Base-by-base conservation (phyloP, 2,113 vertebrate genomes). In the Rynchops niger region DNA sequence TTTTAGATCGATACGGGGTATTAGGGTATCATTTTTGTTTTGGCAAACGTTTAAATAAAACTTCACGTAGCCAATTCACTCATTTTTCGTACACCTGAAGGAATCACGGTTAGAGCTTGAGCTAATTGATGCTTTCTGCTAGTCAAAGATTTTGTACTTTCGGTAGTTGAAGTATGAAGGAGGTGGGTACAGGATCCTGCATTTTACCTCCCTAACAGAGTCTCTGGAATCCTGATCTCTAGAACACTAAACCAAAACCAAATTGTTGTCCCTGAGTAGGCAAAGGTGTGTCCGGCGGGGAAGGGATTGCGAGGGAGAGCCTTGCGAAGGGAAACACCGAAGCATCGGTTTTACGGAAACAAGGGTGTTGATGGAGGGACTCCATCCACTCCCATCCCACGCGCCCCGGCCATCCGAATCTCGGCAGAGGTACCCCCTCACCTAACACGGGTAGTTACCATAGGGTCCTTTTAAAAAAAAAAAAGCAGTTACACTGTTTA, bases 381-480 rank as follows among this genome's bases (percentile, higher is more conserved):
- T 88, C 76, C 73, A 7, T 90, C 62, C 52, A 4, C 66, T 83
- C 19, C 77, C 63, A 71, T 77, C 73, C 59, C 55, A 36, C 0
- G 0, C 83, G 65, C 87, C 78, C 94, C 62, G 79, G 83, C 92
- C 91, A 96, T 93, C 74, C 62, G 52, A 36, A 70, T 58, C 90
- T 3, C 82, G 42, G 86, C 92, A 67, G 90, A 96, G 90, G 93
- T 83, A 63, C 65, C 87, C 92, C 95, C 95, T 94, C 77, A 49
- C 78, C 88, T 72, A 15, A 88, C 74, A 79, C 26, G 52, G 88
- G 86, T 93, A 52, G 36, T 81, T 85, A 71, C 34, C 30, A 0
- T 82, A 95, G 88, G 73, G 67, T 97, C 83, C 90, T 89, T 88
- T 80, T 91, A 86, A 97, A 97, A 73, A 86, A 97, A 97, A 73